Conservation (phyloP, 2,888 invertebrate genomes). For the Troides helena region DNA sequence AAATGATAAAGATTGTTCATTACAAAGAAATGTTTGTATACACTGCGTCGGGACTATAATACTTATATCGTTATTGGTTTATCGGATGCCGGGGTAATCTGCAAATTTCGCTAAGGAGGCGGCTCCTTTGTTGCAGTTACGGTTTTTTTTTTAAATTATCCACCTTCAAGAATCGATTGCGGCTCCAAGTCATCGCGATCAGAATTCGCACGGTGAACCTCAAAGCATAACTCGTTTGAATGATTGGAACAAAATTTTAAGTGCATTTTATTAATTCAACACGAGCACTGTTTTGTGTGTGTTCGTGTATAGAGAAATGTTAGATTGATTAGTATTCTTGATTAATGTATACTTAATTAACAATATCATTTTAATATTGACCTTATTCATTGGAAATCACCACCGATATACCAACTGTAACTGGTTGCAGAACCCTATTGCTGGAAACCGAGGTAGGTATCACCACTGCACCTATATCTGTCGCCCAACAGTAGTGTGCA, state of each 20-base stretch:
- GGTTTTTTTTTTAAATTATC: slow-evolving; percentile 71
- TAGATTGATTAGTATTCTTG: not conserved
- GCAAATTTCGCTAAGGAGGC: slow-evolving; percentile 69
- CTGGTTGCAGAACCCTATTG: too few species aligned
- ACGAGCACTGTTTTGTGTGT: slow-evolving; percentile 23
- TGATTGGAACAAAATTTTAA: slow-evolving; percentile 54
- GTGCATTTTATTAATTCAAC: slow-evolving; percentile 33
- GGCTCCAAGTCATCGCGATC: slow-evolving; percentile 50
- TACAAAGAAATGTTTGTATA: slow-evolving; percentile 1
- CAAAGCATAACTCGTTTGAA: slow-evolving; percentile 59
- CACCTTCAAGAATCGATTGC: slow-evolving; percentile 64
- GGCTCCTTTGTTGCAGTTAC: slow-evolving; percentile 64
- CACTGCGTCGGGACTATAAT: slow-evolving; percentile 44
- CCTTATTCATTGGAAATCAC: not conserved
- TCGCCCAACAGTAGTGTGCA: too few species aligned
- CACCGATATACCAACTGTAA: too few species aligned
- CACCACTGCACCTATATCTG: too few species aligned
- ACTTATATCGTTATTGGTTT: slow-evolving; percentile 66
- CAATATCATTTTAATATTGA: not conserved
- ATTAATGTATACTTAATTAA: slow-evolving; percentile 3
- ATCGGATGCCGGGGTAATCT: slow-evolving; percentile 75
- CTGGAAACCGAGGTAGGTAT: too few species aligned
- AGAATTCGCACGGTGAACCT: slow-evolving; percentile 70
- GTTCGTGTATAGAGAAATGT: slow-evolving; percentile 29
- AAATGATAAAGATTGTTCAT: not conserved